Conservation (phyloP, 23 tunicate genomes). For the Halocynthia roretzi region DNA sequence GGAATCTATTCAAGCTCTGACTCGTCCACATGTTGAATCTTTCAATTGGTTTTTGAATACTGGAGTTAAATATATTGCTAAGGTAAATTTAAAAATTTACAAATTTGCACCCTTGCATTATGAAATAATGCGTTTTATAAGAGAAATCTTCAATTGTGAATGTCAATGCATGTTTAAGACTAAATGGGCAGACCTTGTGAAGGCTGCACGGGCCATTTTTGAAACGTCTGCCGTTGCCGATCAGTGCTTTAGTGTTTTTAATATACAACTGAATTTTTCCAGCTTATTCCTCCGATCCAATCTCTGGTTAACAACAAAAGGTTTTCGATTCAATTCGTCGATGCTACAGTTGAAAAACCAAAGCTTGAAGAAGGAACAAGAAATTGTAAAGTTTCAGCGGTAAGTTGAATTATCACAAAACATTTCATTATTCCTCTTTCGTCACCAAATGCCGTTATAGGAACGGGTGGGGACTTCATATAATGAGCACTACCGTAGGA, state of each 20-base stretch:
- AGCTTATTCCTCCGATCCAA: constrained; percentile 41
- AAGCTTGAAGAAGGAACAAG: constrained; percentile 39
- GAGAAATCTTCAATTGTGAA: too few relatives aligned
- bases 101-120: too few relatives aligned
- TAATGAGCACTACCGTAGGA: too few relatives aligned
- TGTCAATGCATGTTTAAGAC: too few relatives aligned
- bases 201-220: not conserved
- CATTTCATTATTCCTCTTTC: too few relatives aligned
- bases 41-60: constrained; percentile 90
- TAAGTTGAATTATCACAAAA: not conserved
- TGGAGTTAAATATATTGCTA: constrained; percentile 57
- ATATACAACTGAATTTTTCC: not conserved
- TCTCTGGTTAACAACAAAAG: constrained; percentile 17
- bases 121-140: too few relatives aligned
- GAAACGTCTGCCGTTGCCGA: too few relatives aligned
- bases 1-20: constrained; percentile 35
- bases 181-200: not conserved
- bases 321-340: constrained; percentile 25
- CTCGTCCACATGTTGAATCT: constrained; percentile 87
- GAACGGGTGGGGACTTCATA: too few relatives aligned
- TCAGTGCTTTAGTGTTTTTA: not conserved
- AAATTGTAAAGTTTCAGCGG: constrained; percentile 23
- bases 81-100: too few relatives aligned
- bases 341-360: constrained; percentile 60
- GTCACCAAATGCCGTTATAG: too few relatives aligned